Base-by-base conservation (phyloP, 1,140 invertebrate species). In the Uloborus diversus region DNA sequence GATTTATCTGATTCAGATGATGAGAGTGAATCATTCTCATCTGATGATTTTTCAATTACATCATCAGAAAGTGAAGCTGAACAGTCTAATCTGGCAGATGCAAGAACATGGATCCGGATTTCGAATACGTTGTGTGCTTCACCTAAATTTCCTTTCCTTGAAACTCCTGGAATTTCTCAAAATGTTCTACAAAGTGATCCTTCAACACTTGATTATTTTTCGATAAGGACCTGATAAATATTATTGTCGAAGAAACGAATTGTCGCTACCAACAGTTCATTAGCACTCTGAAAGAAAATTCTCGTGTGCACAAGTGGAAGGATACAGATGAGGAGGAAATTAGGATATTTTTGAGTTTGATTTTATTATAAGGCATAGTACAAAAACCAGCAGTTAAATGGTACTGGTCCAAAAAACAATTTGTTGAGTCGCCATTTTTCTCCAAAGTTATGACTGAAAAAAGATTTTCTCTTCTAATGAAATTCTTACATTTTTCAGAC, bases 81-180 rank as follows among this genome's bases (percentile, higher is more conserved):
- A 51, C 20, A 51, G n/a, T n/a, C n/a, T 51, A 51, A 51, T 51
- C n/a, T 51, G 4, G 49, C 49, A n/a, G n/a, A 51, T 13, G 49
- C 49, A 51, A 51, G n/a, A 51, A 51, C 7, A 51, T 20, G n/a
- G 49, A 51, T n/a, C 49, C n/a, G 49, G 49, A 51, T 7, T 51
- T 51, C n/a, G n/a, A n/a, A 51, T 51, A 13, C 7, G 4, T 20
- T 4, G n/a, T 51, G n/a, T 51, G 49, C n/a, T 51, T n/a, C n/a
- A n/a, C 49, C 49, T 51, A 51, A 20, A 51, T 51, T 51, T 51
- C n/a, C 49, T 51, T 51, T 13, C 49, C 49, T 51, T 51, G 49
- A 4, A 13, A 51, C 13, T n/a, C 49, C 49, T n/a, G n/a, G 49
- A 51, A 51, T 51, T 51, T n/a, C 49, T 51, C 49, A 13, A 51